Evolutionary conservation across 2,888 invertebrate genomes (phyloP).

Genomic region (Agapostemon virescens): DNA sequence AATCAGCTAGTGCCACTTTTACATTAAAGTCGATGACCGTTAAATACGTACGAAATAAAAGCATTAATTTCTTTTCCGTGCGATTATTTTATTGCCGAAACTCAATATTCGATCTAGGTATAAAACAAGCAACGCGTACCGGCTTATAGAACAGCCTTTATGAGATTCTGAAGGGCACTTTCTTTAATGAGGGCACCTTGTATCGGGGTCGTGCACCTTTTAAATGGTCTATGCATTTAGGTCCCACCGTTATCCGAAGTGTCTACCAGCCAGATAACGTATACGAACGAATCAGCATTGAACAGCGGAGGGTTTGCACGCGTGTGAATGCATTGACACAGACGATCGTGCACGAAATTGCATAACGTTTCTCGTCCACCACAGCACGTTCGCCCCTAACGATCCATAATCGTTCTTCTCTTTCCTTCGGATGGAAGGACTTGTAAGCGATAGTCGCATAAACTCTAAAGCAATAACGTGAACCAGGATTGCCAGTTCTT

Average conservation of each 20-base stretch:
- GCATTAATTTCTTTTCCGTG: neutral
- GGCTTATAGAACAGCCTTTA: neutral
- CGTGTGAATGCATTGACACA: conserved; percentile 40
- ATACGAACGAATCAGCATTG: conserved; percentile 35
- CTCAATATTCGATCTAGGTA: neutral
- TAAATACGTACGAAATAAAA: neutral
- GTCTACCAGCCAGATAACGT: conserved; percentile 62
- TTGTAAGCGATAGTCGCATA: conserved; percentile 17
- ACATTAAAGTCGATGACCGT: no score
- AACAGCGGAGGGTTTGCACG: conserved; percentile 21
- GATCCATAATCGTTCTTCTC: conserved; percentile 55
- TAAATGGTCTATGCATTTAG: conserved; percentile 33
- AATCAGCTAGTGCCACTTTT: no score
- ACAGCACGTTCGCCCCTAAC: conserved; percentile 59
- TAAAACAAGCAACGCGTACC: neutral
- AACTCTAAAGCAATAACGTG: conserved; percentile 22
- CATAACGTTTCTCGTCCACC: conserved; percentile 49
- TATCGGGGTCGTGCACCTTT: neutral
- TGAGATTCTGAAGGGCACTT: neutral
- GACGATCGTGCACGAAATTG: conserved; percentile 53
- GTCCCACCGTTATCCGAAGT: conserved; percentile 60
- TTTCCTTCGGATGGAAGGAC: conserved; percentile 35
- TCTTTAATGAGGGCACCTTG: neutral
- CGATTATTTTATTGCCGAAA: neutral
- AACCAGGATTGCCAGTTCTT: neutral